Percentiles rank a stretch among this genome's conserved stretches.
Evolutionary conservation across 2,888 invertebrate species (phyloP).

Genomic region (Baccha elongata): DNA sequence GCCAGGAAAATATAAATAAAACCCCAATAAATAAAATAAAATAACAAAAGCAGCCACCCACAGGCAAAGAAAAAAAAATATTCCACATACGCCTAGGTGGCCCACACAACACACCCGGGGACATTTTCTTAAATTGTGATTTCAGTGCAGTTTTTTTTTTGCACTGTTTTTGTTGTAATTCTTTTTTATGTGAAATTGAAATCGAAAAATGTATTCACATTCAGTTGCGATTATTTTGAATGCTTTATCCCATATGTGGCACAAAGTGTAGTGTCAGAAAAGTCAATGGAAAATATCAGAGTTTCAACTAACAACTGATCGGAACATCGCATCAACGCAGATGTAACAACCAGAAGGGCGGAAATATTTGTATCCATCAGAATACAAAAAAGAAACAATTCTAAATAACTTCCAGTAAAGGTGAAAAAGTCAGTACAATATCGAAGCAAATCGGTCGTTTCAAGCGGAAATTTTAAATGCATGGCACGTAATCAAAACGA

Average conservation of each 20-base stretch:
- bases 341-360: conserved; percentile 34
- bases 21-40: conserved; percentile 4
- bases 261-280: conserved; percentile 12
- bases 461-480: conserved; percentile 53
- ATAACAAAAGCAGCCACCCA: conserved; percentile 7
- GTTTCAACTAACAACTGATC: conserved; percentile 25
- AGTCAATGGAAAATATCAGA: conserved; percentile 32
- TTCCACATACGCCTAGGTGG: conserved; percentile 64
- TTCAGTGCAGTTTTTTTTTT: conserved; percentile 25
- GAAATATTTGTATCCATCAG: background rate
- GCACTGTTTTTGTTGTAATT: background rate
- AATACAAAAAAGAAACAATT: conserved; percentile 29
- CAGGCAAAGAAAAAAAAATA: conserved; percentile 15
- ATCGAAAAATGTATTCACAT: conserved; percentile 60
- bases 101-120: conserved; percentile 1
- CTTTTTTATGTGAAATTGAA: conserved; percentile 47
- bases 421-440: conserved; percentile 57
- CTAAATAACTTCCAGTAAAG: conserved; percentile 50
- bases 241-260: conserved; percentile 26
- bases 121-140: conserved; percentile 40
- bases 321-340: conserved; percentile 24
- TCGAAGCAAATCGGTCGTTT: conserved; percentile 68
- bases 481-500: conserved; percentile 69
- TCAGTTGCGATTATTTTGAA: conserved; percentile 40
- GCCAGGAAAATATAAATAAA: conserved; percentile 2